Evolutionary conservation across 2,113 vertebrate genomes (phyloP), one percentile per base, ranked within the genome.

Genomic region (Aplodontia rufa): DNA sequence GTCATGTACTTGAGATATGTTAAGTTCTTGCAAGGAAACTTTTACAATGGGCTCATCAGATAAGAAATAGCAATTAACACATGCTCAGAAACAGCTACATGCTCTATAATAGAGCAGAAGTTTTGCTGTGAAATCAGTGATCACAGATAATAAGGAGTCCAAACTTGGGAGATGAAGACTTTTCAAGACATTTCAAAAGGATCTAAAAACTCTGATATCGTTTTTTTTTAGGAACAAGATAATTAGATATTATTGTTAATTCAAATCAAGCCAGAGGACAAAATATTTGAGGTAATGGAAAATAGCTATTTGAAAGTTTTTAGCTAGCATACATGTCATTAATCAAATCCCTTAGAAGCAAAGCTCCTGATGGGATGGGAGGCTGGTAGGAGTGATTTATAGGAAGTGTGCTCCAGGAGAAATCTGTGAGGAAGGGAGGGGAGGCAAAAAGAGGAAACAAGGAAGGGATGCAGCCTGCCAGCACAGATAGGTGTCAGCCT

Each of bases 31-130:
- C 64, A 80, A 82, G 93, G 58, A 92, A 93, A 94, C 60, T 87
- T 96, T 93, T 87, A 95, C 86, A 97, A 93, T 69, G 72, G 75
- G 66, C 90, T 96, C 92, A 95, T 96, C 86, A 91, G 85, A 92
- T 94, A 92, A 95, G 89, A 97, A 89, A 96, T 37, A 90, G 64
- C 94, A 89, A 97, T 94, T 93, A 96, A 89, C 82, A 95, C 51
- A 60, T 11, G 60, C 51, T 82, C 76, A 64, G 87, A 45, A 94
- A 95, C 32, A 89, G 76, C 84, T 93, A 8, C 40, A 16, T 40
- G 47, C 60, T 53, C 49, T 89, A 5, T 62, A 91, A 72, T 40
- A 45, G 47, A 92, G 40, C 32, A 91, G 26, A 90, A 66, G 45
- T 62, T 95, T 90, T 66, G 4, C 45, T 90, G 55, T 86, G 66